These are phyloP conservation scores for Hetaerina americana DNA, from an alignment of 1,140 invertebrate genomes.

Conservation along the genomic window DNA sequence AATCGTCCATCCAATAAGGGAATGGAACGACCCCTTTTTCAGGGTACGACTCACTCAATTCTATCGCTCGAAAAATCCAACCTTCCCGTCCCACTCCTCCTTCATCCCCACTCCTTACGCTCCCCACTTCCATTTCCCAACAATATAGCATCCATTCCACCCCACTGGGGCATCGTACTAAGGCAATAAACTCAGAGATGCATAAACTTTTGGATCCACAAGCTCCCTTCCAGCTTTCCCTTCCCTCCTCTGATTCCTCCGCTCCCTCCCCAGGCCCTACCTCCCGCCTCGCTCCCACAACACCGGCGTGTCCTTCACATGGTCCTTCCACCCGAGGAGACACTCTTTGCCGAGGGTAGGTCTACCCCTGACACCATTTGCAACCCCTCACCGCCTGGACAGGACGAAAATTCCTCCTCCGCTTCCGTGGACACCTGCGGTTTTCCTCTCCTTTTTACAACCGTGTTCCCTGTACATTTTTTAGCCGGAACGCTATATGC, in stretches of 20 bases:
- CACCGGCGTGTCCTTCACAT: too few species aligned
- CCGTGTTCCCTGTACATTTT: too few species aligned
- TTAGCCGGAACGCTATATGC: too few species aligned
- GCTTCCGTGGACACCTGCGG: too few species aligned
- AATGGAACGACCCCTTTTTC: neutral
- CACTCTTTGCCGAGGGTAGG: too few species aligned
- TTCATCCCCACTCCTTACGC: neutral
- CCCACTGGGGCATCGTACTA: too few species aligned
- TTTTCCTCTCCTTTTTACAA: too few species aligned
- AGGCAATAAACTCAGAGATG: neutral
- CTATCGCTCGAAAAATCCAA: too few species aligned
- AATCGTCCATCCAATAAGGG: neutral
- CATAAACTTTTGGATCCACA: neutral
- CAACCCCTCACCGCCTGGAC: too few species aligned
- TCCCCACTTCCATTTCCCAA: neutral
- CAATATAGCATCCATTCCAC: neutral
- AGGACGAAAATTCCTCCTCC: too few species aligned
- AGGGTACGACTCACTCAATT: neutral
- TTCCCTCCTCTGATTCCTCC: neutral
- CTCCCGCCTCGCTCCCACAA: neutral
- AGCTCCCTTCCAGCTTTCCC: neutral
- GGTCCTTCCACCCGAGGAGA: neutral
- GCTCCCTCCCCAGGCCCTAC: neutral
- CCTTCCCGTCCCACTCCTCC: too few species aligned
- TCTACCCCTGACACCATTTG: neutral